Conservation (phyloP, 2,113 vertebrate species). For the Limanda limanda region DNA sequence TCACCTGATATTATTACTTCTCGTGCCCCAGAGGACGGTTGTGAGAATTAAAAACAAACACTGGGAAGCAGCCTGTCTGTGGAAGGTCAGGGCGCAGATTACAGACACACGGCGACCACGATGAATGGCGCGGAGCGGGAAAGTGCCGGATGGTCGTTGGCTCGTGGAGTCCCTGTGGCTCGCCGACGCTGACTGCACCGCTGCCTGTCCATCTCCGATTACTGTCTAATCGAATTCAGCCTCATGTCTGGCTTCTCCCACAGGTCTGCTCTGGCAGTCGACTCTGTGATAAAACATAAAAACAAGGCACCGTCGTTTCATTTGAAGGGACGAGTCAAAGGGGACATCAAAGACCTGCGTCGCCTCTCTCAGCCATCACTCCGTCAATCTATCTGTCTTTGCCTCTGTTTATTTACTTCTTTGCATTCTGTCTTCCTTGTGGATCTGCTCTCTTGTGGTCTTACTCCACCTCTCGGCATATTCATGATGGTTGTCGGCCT, state of each 20-base stretch:
- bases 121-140: conserved; percentile 35
- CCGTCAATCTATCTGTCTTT: conserved; percentile 27
- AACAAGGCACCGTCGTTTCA: conserved; percentile 76
- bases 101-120: conserved; percentile 5
- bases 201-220: conserved; percentile 76
- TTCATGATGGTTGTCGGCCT: conserved; percentile 27
- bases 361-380: conserved; percentile 35
- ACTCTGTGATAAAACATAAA: conserved; percentile 82
- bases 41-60: conserved; percentile 46
- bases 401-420: conserved; percentile 57
- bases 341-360: conserved; percentile 70
- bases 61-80: conserved; percentile 14
- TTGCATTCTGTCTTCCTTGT: conserved; percentile 61
- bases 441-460: background rate
- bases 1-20: conserved; percentile 57
- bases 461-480: conserved; percentile 16
- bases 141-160: conserved; percentile 62
- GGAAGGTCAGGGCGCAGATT: conserved; percentile 1
- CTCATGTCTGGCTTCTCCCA: conserved; percentile 78
- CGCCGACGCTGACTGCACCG: conserved; percentile 50
- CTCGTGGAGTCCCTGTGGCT: conserved; percentile 60
- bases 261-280: conserved; percentile 68
- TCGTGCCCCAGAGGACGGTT: conserved; percentile 15
- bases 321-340: conserved; percentile 65
- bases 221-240: conserved; percentile 78